Percentiles rank a stretch among this genome's conserved stretches.
These are phyloP conservation scores for Campaea margaritaria DNA, from an alignment of 2,888 invertebrate species.

Conservation along the genomic window DNA sequence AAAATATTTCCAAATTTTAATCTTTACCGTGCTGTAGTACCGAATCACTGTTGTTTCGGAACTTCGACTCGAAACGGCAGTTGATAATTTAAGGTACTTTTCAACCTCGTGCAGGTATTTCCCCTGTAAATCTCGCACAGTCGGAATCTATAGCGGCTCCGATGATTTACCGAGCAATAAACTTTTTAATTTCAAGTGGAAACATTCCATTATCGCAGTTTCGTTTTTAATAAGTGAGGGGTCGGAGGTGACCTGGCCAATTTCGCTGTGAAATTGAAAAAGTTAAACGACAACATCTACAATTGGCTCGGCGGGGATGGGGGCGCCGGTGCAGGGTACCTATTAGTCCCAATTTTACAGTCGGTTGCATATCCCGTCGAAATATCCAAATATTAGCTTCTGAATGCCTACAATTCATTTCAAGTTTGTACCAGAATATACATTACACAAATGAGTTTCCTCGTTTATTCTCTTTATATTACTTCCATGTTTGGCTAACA, in stretches of 20 bases:
- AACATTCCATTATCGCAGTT: constrained; percentile 66
- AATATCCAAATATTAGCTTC: constrained; percentile 14
- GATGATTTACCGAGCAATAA: constrained; percentile 67
- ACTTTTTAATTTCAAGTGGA: constrained; percentile 68
- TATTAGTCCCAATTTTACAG: constrained; percentile 16
- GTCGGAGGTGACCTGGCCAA: constrained; percentile 58
- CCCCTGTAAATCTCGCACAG: constrained; percentile 54
- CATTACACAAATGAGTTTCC: not conserved
- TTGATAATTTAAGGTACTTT: constrained; percentile 56
- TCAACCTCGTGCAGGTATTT: constrained; percentile 47
- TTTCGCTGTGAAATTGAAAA: constrained; percentile 70
- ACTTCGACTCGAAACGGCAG: constrained; percentile 49
- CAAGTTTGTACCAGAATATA: not conserved
- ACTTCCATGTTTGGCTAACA: constrained; percentile 12
- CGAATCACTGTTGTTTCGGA: constrained; percentile 59
- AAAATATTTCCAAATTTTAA: constrained; percentile 54
- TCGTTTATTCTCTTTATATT: constrained; percentile 1
- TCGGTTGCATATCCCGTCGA: not conserved
- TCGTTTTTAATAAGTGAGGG: constrained; percentile 67
- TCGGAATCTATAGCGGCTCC: constrained; percentile 51
- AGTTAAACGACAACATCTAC: constrained; percentile 66
- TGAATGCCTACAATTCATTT: not conserved
- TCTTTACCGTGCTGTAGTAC: constrained; percentile 40
- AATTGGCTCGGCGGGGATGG: constrained; percentile 54
- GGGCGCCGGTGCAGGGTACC: constrained; percentile 14